These are phyloP conservation scores for Pelosia muscerda DNA, from an alignment of 2,888 invertebrate genomes.

Conservation along the genomic window DNA sequence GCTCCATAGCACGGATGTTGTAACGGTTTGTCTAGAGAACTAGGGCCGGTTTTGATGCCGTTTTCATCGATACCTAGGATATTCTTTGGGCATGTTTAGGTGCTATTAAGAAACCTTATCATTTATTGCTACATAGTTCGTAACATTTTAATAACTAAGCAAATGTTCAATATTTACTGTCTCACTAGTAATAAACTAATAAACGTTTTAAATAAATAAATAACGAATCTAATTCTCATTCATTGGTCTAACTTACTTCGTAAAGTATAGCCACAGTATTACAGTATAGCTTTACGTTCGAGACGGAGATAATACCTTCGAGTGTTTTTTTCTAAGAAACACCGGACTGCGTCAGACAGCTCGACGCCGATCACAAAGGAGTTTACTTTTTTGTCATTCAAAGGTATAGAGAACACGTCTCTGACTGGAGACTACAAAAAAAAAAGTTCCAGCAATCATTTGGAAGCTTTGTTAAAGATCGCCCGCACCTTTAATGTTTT, in stretches of 20 bases:
- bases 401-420: conserved; percentile 72
- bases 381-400: conserved; percentile 72
- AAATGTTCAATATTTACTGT: too few species aligned
- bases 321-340: conserved; percentile 74
- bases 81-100: background rate
- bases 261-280: too few species aligned
- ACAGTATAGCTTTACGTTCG: conserved; percentile 43
- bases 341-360: conserved; percentile 78
- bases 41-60: conserved; percentile 25
- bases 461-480: conserved; percentile 67
- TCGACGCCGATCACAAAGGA: conserved; percentile 82
- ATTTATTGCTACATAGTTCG: too few species aligned
- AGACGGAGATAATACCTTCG: conserved; percentile 50
- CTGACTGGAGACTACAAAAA: conserved; percentile 71
- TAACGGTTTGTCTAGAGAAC: conserved; percentile 21
- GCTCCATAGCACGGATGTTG: background rate
- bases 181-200: too few species aligned
- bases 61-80: conserved; percentile 36
- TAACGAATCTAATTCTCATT: conserved; percentile 22
- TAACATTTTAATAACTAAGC: too few species aligned
- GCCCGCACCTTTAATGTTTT: conserved; percentile 74
- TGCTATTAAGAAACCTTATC: background rate
- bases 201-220: background rate
- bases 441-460: conserved; percentile 71
- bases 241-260: conserved; percentile 28